phyloP scores from a whole-genome alignment of 2,888 invertebrate species.

The Cheilosia urbana region DNA sequence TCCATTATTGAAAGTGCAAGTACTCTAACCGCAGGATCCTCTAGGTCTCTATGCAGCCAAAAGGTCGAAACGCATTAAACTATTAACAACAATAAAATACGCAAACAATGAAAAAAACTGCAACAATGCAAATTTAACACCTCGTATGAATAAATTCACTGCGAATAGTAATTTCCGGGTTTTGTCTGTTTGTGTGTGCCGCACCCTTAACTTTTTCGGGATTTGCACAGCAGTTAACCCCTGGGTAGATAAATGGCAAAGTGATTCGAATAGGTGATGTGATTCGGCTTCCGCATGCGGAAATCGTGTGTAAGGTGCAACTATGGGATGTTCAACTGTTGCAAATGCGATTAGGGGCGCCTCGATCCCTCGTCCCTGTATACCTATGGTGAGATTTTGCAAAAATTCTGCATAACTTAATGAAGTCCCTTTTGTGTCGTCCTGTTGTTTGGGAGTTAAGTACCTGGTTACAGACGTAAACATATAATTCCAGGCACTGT shows the following conservation, averaged over 20 bases:
- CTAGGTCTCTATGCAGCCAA: background rate
- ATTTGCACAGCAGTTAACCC: conserved; percentile 52
- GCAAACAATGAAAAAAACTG: conserved; percentile 58
- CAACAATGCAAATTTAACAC: conserved; percentile 73
- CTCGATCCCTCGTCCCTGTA: background rate
- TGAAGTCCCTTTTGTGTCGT: conserved; percentile 16
- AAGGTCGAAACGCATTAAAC: conserved; percentile 69
- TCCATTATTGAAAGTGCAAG: conserved; percentile 55
- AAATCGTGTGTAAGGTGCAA: conserved; percentile 55
- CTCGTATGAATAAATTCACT: conserved; percentile 64
- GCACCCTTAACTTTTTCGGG: conserved; percentile 46
- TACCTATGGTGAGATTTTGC: conserved; percentile 53
- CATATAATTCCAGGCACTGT: conserved; percentile 69
- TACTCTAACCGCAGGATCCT: conserved; percentile 32
- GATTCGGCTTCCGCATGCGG: conserved; percentile 46
- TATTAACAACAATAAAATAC: conserved; percentile 51
- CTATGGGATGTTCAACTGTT: conserved; percentile 62
- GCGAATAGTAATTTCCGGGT: conserved; percentile 56
- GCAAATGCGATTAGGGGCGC: conserved; percentile 72
- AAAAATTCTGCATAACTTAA: conserved; percentile 70
- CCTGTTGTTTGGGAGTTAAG: conserved; percentile 59
- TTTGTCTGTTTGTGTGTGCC: background rate
- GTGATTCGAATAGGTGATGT: conserved; percentile 47
- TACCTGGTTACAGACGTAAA: conserved; percentile 72
- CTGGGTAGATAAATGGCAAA: conserved; percentile 32